These are phyloP conservation scores for Lamellibrachia columna DNA, from an alignment of 2,888 invertebrate genomes.

Conservation along the genomic window DNA sequence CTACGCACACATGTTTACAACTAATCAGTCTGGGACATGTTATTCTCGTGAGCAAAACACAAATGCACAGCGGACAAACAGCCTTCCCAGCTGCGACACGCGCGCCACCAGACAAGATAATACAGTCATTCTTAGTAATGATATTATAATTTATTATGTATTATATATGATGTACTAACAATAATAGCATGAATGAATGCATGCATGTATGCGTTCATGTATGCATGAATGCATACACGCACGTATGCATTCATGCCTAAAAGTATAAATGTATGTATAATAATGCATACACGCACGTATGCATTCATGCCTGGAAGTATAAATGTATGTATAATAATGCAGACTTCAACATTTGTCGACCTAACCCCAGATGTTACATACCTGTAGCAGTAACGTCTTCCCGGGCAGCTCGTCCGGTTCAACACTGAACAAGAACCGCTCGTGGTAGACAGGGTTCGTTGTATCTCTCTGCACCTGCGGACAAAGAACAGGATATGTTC, in stretches of 20 bases:
- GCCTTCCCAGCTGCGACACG: too few relatives aligned
- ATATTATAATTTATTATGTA: not conserved
- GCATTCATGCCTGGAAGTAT: not conserved
- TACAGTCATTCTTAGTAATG: not conserved
- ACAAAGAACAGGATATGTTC: constrained; percentile 28
- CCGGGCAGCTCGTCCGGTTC: constrained; percentile 72
- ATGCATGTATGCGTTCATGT: not conserved
- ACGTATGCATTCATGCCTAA: not conserved
- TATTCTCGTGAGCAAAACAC: not conserved
- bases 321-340: not conserved
- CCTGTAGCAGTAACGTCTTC: constrained; percentile 75
- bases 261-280: not conserved
- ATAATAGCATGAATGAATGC: too few relatives aligned
- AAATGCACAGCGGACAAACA: not conserved
- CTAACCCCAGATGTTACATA: not conserved
- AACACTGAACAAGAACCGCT: constrained; percentile 77
- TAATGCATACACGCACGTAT: not conserved
- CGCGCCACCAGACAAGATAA: too few relatives aligned
- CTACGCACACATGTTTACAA: not conserved
- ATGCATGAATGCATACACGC: not conserved
- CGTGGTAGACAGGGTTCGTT: constrained; percentile 80
- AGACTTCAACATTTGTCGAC: not conserved
- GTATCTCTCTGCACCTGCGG: constrained; percentile 74
- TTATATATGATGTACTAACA: not conserved
- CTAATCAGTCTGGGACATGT: not conserved